Conservation (phyloP, 2,113 vertebrate species). For the Columba livia region DNA sequence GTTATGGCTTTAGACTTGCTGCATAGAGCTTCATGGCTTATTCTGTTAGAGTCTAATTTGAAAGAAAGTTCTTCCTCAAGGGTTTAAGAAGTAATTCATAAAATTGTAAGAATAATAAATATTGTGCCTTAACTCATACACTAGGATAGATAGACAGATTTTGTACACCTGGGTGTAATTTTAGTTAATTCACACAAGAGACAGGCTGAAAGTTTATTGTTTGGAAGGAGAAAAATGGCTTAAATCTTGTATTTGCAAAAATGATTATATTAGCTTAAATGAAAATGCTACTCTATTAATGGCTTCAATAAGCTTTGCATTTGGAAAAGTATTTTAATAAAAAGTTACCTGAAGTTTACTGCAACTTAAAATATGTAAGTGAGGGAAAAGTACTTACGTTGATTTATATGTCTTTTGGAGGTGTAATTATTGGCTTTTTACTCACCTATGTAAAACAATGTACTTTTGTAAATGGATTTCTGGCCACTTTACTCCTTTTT, state of each 20-base stretch:
- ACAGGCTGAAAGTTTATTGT: slow-evolving; percentile 78
- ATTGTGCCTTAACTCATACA: slow-evolving; percentile 76
- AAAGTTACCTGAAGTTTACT: slow-evolving; percentile 81
- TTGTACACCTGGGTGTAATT: slow-evolving; percentile 79
- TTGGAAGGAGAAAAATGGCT: slow-evolving; percentile 70
- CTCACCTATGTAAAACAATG: slow-evolving; percentile 86
- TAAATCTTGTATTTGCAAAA: slow-evolving; percentile 78
- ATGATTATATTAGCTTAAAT: slow-evolving; percentile 79
- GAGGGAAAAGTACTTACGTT: slow-evolving; percentile 81
- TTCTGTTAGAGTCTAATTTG: slow-evolving; percentile 72
- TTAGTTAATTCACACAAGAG: slow-evolving; percentile 81
- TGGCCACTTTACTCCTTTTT: slow-evolving; percentile 81
- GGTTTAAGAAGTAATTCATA: slow-evolving; percentile 81
- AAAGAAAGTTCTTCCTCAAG: slow-evolving; percentile 79
- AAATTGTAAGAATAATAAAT: slow-evolving; percentile 82
- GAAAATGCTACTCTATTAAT: slow-evolving; percentile 78
- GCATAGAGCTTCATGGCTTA: slow-evolving; percentile 56
- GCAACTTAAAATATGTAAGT: slow-evolving; percentile 81
- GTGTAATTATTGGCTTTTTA: slow-evolving; percentile 87
- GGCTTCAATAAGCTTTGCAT: slow-evolving; percentile 72
- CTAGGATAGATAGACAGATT: slow-evolving; percentile 73
- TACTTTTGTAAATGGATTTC: slow-evolving; percentile 88
- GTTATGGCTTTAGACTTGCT: slow-evolving; percentile 56
- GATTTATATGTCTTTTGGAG: slow-evolving; percentile 84
- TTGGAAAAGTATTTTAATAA: slow-evolving; percentile 77